phyloP scores from a whole-genome alignment of 2,113 vertebrate genomes.

The Poeciliopsis occidentalis region DNA sequence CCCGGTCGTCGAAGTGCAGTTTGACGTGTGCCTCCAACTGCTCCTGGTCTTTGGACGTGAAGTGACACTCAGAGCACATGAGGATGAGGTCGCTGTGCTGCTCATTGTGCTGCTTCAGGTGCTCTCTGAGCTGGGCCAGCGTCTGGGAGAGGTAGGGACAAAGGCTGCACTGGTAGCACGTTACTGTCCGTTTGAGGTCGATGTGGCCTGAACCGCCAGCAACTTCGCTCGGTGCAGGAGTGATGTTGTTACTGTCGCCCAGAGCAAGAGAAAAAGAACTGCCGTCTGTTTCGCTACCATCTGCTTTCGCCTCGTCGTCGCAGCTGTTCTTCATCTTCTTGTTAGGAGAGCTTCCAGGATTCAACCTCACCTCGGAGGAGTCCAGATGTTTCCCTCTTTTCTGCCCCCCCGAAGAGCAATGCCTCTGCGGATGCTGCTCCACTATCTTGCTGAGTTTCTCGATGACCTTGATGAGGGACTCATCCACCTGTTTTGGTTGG shows the following conservation, averaged over 20 bases:
- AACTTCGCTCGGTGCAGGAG: slow-evolving; percentile 18
- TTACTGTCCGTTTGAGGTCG: slow-evolving; percentile 78
- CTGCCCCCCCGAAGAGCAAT: slow-evolving; percentile 83
- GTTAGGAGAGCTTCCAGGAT: slow-evolving; percentile 68
- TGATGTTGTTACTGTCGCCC: slow-evolving; percentile 48
- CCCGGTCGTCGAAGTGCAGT: slow-evolving; percentile 77
- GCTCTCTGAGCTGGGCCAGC: slow-evolving; percentile 86
- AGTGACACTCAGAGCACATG: slow-evolving; percentile 92
- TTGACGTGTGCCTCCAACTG: slow-evolving; percentile 91
- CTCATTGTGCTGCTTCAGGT: slow-evolving; percentile 90
- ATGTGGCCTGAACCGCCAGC: slow-evolving; percentile 30
- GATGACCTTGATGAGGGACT: slow-evolving; percentile 94
- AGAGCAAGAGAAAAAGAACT: background rate
- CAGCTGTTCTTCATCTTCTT: slow-evolving; percentile 77
- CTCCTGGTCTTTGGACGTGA: slow-evolving; percentile 87
- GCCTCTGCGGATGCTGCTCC: slow-evolving; percentile 87
- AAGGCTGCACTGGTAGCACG: slow-evolving; percentile 93
- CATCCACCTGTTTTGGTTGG: slow-evolving; percentile 78
- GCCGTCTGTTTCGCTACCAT: background rate
- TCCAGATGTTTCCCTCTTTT: slow-evolving; percentile 80
- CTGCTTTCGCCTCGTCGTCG: slow-evolving; percentile 53
- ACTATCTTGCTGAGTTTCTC: slow-evolving; percentile 97
- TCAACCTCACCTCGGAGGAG: slow-evolving; percentile 22
- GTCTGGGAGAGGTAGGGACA: slow-evolving; percentile 89
- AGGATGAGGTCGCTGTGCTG: slow-evolving; percentile 91